phyloP scores from a whole-genome alignment of 2,888 invertebrate species.

The Syrphus vitripennis region DNA sequence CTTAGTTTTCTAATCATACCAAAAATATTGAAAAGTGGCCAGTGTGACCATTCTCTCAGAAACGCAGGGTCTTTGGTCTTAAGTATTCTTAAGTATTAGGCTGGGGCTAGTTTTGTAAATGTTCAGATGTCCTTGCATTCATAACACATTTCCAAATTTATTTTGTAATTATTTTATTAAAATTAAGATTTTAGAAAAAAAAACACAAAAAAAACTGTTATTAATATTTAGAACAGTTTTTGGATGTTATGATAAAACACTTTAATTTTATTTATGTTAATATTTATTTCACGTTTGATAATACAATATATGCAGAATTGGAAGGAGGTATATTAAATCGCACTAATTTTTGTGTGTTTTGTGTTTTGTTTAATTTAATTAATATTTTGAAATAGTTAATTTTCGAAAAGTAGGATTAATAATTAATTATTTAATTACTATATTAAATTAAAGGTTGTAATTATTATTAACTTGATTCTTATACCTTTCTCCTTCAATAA shows the following conservation, averaged over 20 bases:
- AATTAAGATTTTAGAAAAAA: neutral
- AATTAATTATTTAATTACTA: slow-evolving; percentile 7
- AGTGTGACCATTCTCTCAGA: no score
- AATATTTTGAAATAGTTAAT: slow-evolving; percentile 26
- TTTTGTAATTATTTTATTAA: slow-evolving; percentile 1
- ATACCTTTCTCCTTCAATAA: slow-evolving; percentile 29
- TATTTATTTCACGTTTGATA: slow-evolving; percentile 70
- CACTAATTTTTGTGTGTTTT: slow-evolving; percentile 52
- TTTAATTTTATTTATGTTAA: slow-evolving; percentile 56
- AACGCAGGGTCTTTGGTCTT: no score
- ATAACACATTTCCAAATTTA: slow-evolving; percentile 15
- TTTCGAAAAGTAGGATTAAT: neutral
- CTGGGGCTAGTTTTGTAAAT: no score
- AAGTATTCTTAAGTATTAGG: no score
- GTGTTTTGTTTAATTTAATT: slow-evolving; percentile 48
- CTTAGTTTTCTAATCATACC: no score
- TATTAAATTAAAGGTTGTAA: neutral
- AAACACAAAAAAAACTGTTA: slow-evolving; percentile 3
- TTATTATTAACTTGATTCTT: slow-evolving; percentile 10
- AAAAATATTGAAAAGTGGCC: no score
- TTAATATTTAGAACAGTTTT: slow-evolving; percentile 46
- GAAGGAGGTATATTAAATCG: slow-evolving; percentile 79
- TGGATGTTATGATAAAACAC: slow-evolving; percentile 48
- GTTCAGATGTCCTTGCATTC: neutral
- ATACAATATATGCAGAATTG: slow-evolving; percentile 79